Evolutionary conservation across 1,140 invertebrate species (phyloP), one percentile per base, ranked within the genome.

Genomic region (Micrasema longulum): DNA sequence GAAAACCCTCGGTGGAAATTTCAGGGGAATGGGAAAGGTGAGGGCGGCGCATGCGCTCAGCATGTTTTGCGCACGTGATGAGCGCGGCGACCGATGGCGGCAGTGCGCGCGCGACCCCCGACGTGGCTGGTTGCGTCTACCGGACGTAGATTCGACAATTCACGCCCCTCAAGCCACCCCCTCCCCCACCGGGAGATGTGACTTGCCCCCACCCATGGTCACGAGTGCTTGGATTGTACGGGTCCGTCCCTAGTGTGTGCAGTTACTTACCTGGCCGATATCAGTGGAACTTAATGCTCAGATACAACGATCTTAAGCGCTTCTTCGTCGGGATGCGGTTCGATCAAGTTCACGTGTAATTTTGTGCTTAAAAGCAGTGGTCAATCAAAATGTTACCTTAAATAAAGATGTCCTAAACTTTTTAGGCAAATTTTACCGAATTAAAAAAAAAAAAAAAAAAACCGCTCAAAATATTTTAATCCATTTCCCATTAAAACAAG

Each of bases 51-150:
- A 47, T 35, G 62, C 62, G 53, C 64, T 26, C 11, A 50, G 64
- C 45, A 35, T 48, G 47, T 57, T 48, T 57, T 48, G 73, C 69
- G 53, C 64, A 43, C 64, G 63, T 43, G 73, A 50, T 16, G 12
- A 43, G 12, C 52, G 63, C 45, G n/a, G 62, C 50, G 66, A 36
- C 45, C n/a, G 4, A 22, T n/a, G 63, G 60, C 67, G 71, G 60
- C 71, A 76, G 74, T 76, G 74, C 70, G 71, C 70, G 74, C 68
- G 74, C 67, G 74, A 68, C 41, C 70, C 70, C 70, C 74, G 70
- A 65, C 69, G 67, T 31, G 68, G 74, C 71, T 47, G 74, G 69
- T 62, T 48, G 69, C 62, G 69, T 62, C 55, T 70, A 35, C 36
- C 57, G 55, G 26, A 62, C 55, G 63, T 47, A 50, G 38, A 11